Base-by-base conservation (phyloP, 2,797 vertebrate species). In the Spondyliosoma cantharus region DNA sequence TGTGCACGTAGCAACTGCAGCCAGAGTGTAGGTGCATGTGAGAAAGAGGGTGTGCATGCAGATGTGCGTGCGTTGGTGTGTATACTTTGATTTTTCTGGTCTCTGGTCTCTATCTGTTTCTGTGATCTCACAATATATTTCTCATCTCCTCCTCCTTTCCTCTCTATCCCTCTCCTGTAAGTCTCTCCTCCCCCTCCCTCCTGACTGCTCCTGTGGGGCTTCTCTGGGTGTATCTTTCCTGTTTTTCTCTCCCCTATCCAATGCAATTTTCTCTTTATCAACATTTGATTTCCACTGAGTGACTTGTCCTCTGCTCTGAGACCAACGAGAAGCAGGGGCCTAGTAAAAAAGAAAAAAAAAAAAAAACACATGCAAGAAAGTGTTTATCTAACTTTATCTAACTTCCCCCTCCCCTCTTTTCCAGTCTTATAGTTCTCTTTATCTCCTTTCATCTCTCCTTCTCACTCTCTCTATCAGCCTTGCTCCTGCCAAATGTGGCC, bases 181-280 rank as follows among this genome's bases (percentile, higher is more conserved):
- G 22, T 64, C 65, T 49, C 49, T 17, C 65, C 67, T 22, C 66
- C 75, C 45, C 22, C 66, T 68, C 74, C 74, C 22, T 46, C 53
- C 61, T 50, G n/a, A 71, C 70, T 58, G 60, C 68, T 83, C 89
- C 90, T 49, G 48, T 77, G 86, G 85, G 89, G 76, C 74, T 73
- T 80, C 82, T 65, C 78, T 88, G 90, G 79, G 91, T 90, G 91
- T 92, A 91, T 92, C 89, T 87, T 93, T 92, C 89, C 90, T 89
- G 90, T 93, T 90, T 91, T 84, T 69, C 75, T 83, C 76, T n/a
- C 84, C 70, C 72, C 65, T 68, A 80, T 86, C 87, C 78, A 58
- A 86, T 74, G 87, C 90, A 90, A 91, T 93, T 92, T 88, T 92
- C 84, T 89, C 77, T 90, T 92, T 92, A 93, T 93, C 91, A 90